A percentile compares a stretch with the other conserved stretches of the same genome.
phyloP scores from a whole-genome alignment of 1,140 invertebrate species.

The Pseudachorutes palmiensis region DNA sequence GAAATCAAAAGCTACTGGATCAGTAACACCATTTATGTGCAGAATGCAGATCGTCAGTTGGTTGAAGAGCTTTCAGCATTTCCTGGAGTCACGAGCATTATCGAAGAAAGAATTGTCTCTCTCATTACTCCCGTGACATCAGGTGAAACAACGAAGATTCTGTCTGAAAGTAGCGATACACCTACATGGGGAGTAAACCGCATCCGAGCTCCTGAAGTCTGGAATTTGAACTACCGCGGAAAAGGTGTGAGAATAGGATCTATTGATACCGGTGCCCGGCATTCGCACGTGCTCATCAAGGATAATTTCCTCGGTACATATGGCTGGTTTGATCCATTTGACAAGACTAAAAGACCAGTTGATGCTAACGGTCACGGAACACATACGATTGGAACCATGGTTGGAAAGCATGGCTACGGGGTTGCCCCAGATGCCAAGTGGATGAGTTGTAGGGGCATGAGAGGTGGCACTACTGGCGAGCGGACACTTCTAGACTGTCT shows the following conservation, averaged over 20 bases:
- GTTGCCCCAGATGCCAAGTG: constrained; percentile 8
- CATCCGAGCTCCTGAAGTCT: not conserved
- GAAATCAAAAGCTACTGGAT: too few relatives aligned
- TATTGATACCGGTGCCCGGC: not conserved
- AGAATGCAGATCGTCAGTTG: too few relatives aligned
- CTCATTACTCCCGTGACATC: too few relatives aligned
- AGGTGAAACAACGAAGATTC: too few relatives aligned
- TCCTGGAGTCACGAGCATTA: too few relatives aligned
- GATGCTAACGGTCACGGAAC: constrained; percentile 5
- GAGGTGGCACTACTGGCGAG: not conserved
- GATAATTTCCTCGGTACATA: not conserved
- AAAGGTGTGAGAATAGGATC: not conserved
- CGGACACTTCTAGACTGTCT: not conserved
- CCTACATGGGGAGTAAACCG: not conserved
- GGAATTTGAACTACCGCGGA: not conserved
- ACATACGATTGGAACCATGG: not conserved
- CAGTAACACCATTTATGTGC: too few relatives aligned
- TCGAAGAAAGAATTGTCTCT: too few relatives aligned
- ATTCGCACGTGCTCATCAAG: not conserved
- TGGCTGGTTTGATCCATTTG: not conserved
- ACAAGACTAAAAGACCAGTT: not conserved
- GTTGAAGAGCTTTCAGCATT: too few relatives aligned
- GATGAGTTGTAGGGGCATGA: constrained; percentile 8
- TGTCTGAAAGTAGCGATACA: too few relatives aligned
- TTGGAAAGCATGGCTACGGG: not conserved